Evolutionary conservation across 2,113 vertebrate genomes (phyloP).

Genomic region (Festucalex cinctus): DNA sequence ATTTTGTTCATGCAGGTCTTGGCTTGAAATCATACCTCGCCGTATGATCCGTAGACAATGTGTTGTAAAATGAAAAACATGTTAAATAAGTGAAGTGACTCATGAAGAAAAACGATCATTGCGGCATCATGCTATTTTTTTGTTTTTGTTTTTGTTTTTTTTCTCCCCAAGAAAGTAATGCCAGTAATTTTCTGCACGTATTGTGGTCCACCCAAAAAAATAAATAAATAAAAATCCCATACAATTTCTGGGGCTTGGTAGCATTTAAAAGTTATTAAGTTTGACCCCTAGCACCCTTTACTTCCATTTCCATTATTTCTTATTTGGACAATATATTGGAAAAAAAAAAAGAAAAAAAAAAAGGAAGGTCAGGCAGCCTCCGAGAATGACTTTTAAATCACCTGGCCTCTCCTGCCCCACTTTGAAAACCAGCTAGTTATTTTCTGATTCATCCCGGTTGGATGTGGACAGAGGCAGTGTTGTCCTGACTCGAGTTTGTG

Average conservation of each 20-base stretch:
- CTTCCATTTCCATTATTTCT: background rate
- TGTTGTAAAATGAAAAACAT: too few relatives aligned
- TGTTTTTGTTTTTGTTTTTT: too few relatives aligned
- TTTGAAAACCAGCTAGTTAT: conserved; percentile 38
- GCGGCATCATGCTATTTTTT: too few relatives aligned
- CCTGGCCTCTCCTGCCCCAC: background rate
- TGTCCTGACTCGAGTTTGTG: conserved; percentile 57
- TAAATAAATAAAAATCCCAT: background rate
- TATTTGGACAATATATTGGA: background rate
- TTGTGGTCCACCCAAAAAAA: background rate
- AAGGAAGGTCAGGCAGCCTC: background rate
- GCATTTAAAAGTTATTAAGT: background rate
- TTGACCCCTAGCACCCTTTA: background rate
- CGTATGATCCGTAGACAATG: too few relatives aligned
- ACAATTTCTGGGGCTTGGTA: background rate
- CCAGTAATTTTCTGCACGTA: background rate
- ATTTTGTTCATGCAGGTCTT: too few relatives aligned
- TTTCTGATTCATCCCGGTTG: conserved; percentile 30
- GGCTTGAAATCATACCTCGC: too few relatives aligned
- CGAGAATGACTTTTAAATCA: background rate
- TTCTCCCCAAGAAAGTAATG: too few relatives aligned
- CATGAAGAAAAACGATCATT: too few relatives aligned
- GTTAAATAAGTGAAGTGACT: too few relatives aligned
- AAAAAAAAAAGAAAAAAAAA: background rate
- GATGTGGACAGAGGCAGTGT: conserved; percentile 16